Percentiles rank a stretch among this genome's conserved stretches.
These are phyloP conservation scores for Drosophila leontia DNA, from an alignment of 1,140 invertebrate genomes.

Conservation along the genomic window DNA sequence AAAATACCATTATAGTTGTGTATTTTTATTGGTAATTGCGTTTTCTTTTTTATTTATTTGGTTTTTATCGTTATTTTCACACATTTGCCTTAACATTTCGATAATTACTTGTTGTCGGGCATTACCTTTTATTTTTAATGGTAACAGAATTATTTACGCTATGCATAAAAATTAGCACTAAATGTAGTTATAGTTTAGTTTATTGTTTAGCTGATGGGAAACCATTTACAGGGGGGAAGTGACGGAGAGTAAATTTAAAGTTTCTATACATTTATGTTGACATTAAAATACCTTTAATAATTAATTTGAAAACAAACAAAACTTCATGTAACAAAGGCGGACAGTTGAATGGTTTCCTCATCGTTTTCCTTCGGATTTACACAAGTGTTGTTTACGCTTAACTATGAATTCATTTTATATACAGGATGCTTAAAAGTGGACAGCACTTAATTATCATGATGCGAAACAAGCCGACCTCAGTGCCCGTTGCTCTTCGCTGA, in stretches of 20 bases:
- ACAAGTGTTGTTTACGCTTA: slow-evolving; percentile 25
- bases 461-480: neutral
- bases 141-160: slow-evolving; percentile 69
- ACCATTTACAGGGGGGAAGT: slow-evolving; percentile 19
- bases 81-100: slow-evolving; percentile 57
- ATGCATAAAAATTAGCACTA: slow-evolving; percentile 75
- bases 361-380: slow-evolving; percentile 21
- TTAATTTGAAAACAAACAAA: neutral
- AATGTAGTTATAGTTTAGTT: slow-evolving; percentile 54
- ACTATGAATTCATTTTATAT: slow-evolving; percentile 48
- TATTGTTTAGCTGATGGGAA: slow-evolving; percentile 31
- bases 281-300: neutral
- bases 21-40: slow-evolving; percentile 32
- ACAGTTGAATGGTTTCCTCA: slow-evolving; percentile 27
- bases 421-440: slow-evolving; percentile 26
- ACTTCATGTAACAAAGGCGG: neutral
- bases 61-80: slow-evolving; percentile 19
- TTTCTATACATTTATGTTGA: slow-evolving; percentile 4
- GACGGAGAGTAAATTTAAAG: neutral
- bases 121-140: slow-evolving; percentile 42
- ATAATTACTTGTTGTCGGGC: slow-evolving; percentile 44
- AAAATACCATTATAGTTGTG: slow-evolving; percentile 35
- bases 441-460: slow-evolving; percentile 73
- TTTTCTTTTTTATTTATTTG: slow-evolving; percentile 6
- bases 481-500: slow-evolving; percentile 6